Percentiles rank a stretch among this genome's conserved stretches.
Conservation (phyloP, 2,888 invertebrate genomes). For the Stegophylla sp. region DNA sequence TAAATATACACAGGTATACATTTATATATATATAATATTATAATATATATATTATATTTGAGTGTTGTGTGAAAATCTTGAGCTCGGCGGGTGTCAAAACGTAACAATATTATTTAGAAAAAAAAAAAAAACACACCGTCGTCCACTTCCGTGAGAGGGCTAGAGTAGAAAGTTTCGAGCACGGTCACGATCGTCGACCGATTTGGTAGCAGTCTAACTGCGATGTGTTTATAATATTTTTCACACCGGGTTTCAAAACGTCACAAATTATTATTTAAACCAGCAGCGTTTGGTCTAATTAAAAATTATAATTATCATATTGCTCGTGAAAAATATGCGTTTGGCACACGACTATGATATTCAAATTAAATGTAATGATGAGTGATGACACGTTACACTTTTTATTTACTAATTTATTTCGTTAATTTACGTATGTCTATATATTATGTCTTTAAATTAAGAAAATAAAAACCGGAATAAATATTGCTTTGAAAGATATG, state of each 20-base stretch:
- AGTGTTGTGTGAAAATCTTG: constrained; percentile 49
- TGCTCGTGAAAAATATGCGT: not conserved
- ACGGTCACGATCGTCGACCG: constrained; percentile 47
- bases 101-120: constrained; percentile 46
- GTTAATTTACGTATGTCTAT: no score
- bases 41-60: not conserved
- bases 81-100: constrained; percentile 35
- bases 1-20: not conserved
- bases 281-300: not conserved
- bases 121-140: constrained; percentile 1
- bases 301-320: not conserved
- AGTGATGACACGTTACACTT: no score
- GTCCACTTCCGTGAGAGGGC: constrained; percentile 53
- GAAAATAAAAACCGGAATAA: no score
- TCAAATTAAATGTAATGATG: no score
- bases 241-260: constrained; percentile 33
- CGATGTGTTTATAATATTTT: constrained; percentile 20
- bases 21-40: not conserved
- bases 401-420: no score
- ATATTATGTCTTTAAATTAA: no score
- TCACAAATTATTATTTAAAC: constrained; percentile 1
- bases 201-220: constrained; percentile 20
- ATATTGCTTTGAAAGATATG: no score
- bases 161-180: constrained; percentile 55
- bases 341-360: not conserved